Evolutionary conservation across 2,888 invertebrate species (phyloP).

Genomic region (Altica lythri): DNA sequence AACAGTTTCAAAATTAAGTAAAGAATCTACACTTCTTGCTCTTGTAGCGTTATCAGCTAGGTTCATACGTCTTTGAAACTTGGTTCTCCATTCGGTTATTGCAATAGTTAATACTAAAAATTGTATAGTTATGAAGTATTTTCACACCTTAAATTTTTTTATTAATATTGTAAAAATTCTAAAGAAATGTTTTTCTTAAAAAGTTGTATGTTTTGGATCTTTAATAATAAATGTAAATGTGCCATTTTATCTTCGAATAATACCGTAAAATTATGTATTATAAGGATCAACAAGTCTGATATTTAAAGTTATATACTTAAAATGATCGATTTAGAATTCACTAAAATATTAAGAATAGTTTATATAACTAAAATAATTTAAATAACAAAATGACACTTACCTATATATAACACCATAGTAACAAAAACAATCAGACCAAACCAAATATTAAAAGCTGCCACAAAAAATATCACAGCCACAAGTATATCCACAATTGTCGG

Average conservation of each 20-base stretch:
- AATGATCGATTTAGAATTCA: too few species aligned
- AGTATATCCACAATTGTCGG: constrained; percentile 93
- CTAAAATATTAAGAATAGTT: too few species aligned
- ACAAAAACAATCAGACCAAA: constrained; percentile 93
- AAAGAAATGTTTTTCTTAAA: too few species aligned
- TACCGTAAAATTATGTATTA: too few species aligned
- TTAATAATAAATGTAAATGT: too few species aligned
- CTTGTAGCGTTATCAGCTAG: constrained; percentile 90
- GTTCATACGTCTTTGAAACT: constrained; percentile 93
- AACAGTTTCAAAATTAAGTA: constrained; percentile 97
- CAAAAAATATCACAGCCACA: constrained; percentile 88
- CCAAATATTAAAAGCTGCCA: constrained; percentile 87
- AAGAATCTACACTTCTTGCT: constrained; percentile 91
- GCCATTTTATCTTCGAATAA: too few species aligned
- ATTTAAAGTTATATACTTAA: too few species aligned
- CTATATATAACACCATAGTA: constrained; percentile 91
- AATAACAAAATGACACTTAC: constrained; percentile 70
- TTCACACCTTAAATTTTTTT: too few species aligned
- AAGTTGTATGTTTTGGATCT: too few species aligned
- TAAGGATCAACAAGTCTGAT: too few species aligned
- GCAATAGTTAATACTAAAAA: constrained; percentile 78
- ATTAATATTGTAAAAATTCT: too few species aligned
- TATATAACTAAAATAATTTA: too few species aligned
- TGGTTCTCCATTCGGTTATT: constrained; percentile 98
- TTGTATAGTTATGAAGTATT: constrained; percentile 3